A percentile compares a stretch with the other conserved stretches of the same genome.
These are phyloP conservation scores for Hydra vulgaris DNA, from an alignment of 30 jellyfish, hydroid and myxozoan species.

Conservation along the genomic window DNA sequence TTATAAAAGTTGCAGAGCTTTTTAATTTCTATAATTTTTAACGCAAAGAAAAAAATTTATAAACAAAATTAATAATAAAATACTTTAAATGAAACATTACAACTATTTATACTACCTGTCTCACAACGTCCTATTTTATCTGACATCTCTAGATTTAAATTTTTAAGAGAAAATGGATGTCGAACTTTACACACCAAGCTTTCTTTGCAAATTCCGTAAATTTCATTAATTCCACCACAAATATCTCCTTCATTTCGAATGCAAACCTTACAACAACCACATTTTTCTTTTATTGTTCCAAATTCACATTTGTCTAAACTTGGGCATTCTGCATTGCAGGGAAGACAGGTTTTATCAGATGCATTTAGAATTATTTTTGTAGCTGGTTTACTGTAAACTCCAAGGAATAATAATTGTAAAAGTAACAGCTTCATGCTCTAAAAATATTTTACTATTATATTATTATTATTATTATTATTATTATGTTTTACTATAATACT, in stretches of 20 bases:
- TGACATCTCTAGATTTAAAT: slow-evolving; percentile 4
- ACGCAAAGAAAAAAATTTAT: background rate
- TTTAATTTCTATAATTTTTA: background rate
- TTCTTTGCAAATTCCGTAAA: slow-evolving; percentile 38
- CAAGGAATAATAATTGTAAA: background rate
- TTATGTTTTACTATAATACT: too few species aligned
- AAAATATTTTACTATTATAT: background rate
- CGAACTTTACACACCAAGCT: slow-evolving; percentile 39
- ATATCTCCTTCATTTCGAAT: slow-evolving; percentile 18
- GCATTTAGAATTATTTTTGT: background rate
- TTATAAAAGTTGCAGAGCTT: too few species aligned
- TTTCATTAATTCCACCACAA: slow-evolving; percentile 29
- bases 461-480: too few species aligned
- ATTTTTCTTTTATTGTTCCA: slow-evolving; percentile 20
- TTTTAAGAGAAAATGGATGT: slow-evolving; percentile 36
- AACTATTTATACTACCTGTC: slow-evolving; percentile 28
- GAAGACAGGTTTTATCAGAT: background rate
- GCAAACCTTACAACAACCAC: slow-evolving; percentile 19
- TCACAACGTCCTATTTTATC: slow-evolving; percentile 55
- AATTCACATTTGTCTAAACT: background rate
- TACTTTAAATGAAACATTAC: background rate
- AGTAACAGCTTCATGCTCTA: background rate
- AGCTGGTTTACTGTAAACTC: background rate
- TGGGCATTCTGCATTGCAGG: background rate
- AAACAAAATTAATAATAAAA: background rate